These are phyloP conservation scores for Philaethria dido DNA, from an alignment of 2,888 invertebrate genomes.

Conservation along the genomic window DNA sequence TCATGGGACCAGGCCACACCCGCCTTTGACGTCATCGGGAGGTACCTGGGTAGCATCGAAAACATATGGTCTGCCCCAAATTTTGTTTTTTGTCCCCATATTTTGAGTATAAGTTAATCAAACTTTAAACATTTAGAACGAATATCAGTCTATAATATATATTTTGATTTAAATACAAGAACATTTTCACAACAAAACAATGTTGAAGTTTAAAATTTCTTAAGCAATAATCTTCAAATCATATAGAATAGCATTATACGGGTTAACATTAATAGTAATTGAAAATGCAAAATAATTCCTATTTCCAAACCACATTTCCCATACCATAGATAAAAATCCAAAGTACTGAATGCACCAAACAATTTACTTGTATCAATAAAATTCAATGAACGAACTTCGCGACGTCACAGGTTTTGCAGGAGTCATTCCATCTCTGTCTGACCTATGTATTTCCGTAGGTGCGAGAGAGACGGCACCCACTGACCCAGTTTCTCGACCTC, in stretches of 20 bases:
- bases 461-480: constrained; percentile 60
- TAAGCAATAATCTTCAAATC: not conserved
- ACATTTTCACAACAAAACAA: not conserved
- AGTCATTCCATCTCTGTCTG: constrained; percentile 56
- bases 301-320: not conserved
- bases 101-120: constrained; percentile 4
- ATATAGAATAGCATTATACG: not conserved
- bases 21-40: constrained; percentile 75
- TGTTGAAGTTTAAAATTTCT: not conserved
- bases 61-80: constrained; percentile 26
- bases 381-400: constrained; percentile 77
- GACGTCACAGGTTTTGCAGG: constrained; percentile 76
- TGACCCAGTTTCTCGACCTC: constrained; percentile 82
- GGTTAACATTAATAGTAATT: not conserved
- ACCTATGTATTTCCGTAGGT: constrained; percentile 40
- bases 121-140: not conserved
- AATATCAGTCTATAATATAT: not conserved
- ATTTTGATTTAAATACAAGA: not conserved
- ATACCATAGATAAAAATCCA: constrained; percentile 15
- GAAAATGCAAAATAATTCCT: not conserved
- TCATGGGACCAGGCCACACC: constrained; percentile 78
- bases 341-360: constrained; percentile 58
- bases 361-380: constrained; percentile 62
- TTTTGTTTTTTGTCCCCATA: too few species aligned
- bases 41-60: constrained; percentile 46